A percentile compares a stretch with the other conserved stretches of the same genome.
phyloP scores from a whole-genome alignment of 1,140 invertebrate species.

The Drosophila baimaii region DNA sequence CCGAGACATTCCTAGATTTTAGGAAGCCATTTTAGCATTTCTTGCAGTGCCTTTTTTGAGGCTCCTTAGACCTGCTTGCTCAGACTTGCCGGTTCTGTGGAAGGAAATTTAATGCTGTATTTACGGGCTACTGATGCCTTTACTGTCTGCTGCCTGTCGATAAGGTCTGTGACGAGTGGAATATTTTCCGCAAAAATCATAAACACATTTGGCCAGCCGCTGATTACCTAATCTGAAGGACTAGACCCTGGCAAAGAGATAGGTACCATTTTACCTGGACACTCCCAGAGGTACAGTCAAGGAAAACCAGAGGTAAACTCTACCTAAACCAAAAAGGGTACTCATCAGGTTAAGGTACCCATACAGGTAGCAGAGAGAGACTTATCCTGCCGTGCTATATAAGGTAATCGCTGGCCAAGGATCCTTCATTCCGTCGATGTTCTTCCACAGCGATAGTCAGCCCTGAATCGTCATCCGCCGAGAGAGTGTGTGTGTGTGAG shows the following conservation, averaged over 20 bases:
- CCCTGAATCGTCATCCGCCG: constrained; percentile 10
- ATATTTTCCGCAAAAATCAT: constrained; percentile 76
- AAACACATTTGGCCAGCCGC: constrained; percentile 57
- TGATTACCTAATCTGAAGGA: constrained; percentile 72
- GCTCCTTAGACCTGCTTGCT: constrained; percentile 19
- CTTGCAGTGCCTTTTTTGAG: not conserved
- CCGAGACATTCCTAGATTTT: not conserved
- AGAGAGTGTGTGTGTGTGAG: constrained; percentile 28
- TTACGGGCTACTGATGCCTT: constrained; percentile 32
- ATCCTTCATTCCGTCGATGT: constrained; percentile 67
- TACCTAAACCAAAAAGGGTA: constrained; percentile 27
- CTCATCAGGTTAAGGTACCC: not conserved
- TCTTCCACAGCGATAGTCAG: constrained; percentile 39
- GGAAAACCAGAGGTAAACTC: constrained; percentile 21
- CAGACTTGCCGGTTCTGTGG: constrained; percentile 31
- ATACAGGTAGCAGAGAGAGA: not conserved
- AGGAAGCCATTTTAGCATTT: constrained; percentile 16
- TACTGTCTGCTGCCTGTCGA: constrained; percentile 27
- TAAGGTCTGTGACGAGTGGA: constrained; percentile 48
- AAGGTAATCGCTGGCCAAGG: not conserved
- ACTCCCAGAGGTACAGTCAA: constrained; percentile 26
- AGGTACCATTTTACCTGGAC: constrained; percentile 25
- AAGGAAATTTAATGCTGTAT: constrained; percentile 33
- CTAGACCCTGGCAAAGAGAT: constrained; percentile 18
- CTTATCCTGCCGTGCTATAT: constrained; percentile 20